Evolutionary conservation across 2,113 vertebrate species (phyloP).

Genomic region (Nyctibius bracteatus): DNA sequence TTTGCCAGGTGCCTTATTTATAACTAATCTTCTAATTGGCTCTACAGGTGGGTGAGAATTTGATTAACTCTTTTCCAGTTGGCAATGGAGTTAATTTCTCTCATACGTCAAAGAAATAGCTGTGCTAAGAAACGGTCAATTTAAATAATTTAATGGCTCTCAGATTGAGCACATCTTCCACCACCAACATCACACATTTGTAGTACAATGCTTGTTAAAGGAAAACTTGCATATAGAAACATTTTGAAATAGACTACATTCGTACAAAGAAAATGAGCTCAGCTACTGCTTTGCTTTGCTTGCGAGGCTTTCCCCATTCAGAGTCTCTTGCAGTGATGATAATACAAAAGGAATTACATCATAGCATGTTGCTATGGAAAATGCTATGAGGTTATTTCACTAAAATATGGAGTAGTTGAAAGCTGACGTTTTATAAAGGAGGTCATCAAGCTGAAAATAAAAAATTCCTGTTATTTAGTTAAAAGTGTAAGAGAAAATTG

Average conservation of each 20-base stretch:
- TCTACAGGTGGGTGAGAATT: neutral
- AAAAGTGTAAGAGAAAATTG: neutral
- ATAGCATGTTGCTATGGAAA: neutral
- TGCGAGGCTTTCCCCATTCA: neutral
- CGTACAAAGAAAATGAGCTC: neutral
- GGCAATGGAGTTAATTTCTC: neutral
- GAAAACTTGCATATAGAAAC: neutral
- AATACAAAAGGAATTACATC: neutral
- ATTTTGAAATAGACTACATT: neutral
- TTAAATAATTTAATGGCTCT: neutral
- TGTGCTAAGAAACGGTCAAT: neutral
- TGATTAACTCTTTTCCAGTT: neutral
- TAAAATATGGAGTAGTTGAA: neutral
- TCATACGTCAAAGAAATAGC: neutral
- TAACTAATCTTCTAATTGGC: neutral
- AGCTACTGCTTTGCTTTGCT: neutral
- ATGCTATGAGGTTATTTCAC: neutral
- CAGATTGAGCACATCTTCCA: neutral
- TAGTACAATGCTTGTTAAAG: neutral
- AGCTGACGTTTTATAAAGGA: neutral
- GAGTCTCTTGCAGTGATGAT: neutral
- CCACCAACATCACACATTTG: neutral
- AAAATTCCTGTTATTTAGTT: neutral
- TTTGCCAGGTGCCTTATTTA: neutral
- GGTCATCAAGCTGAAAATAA: neutral